These are phyloP conservation scores for Mungos mungo DNA, from an alignment of 2,113 vertebrate species.

Conservation along the genomic window DNA sequence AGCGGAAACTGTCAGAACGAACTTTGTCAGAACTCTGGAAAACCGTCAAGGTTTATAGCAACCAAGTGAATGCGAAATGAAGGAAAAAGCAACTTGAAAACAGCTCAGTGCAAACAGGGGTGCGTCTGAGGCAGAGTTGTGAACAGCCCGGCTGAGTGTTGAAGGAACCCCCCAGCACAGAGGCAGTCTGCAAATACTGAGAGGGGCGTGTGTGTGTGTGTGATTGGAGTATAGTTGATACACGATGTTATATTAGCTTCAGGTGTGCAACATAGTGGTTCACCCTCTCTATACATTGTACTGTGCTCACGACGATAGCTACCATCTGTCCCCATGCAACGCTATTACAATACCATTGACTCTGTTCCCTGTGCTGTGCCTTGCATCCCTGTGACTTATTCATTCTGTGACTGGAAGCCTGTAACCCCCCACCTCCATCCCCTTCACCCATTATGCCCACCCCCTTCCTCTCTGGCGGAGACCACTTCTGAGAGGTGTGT, in stretches of 20 bases:
- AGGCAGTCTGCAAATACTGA: not conserved
- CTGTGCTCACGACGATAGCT: not conserved
- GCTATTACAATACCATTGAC: not conserved
- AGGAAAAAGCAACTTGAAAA: not conserved
- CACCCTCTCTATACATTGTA: no score
- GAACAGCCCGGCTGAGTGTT: not conserved
- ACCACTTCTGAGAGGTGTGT: not conserved
- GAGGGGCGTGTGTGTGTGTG: not conserved
- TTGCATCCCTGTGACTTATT: not conserved
- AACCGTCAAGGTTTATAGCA: not conserved
- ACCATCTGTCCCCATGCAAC: not conserved
- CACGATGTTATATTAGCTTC: not conserved
- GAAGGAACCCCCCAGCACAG: not conserved
- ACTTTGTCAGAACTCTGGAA: not conserved
- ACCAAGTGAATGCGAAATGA: not conserved
- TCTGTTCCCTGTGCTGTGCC: not conserved
- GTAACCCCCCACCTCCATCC: not conserved
- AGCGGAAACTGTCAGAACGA: not conserved
- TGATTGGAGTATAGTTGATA: not conserved
- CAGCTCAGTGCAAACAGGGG: not conserved
- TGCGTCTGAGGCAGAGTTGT: not conserved
- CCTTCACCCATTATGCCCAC: not conserved
- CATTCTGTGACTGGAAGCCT: not conserved
- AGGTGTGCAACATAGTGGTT: not conserved
- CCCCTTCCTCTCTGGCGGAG: not conserved